Percentiles rank a stretch among this genome's conserved stretches.
Evolutionary conservation across 1,140 invertebrate species (phyloP).

Genomic region (Tetraneura akinire): DNA sequence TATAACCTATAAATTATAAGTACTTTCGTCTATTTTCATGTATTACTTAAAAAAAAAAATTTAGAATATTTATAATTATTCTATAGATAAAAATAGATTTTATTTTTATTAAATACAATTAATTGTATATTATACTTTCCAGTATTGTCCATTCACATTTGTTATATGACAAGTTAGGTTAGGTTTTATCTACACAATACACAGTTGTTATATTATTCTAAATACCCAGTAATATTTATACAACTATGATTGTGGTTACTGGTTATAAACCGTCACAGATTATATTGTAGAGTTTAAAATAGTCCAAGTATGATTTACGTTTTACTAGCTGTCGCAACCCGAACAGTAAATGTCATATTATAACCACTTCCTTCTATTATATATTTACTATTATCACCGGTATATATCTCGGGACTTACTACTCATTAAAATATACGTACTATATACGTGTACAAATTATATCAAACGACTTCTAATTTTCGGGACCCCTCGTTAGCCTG

Average conservation of each 20-base stretch:
- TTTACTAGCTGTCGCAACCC: too few relatives aligned
- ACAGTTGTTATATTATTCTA: neutral
- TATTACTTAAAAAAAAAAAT: too few relatives aligned
- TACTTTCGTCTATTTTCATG: too few relatives aligned
- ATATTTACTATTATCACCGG: neutral
- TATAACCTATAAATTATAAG: too few relatives aligned
- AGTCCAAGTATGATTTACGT: neutral
- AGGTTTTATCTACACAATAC: neutral
- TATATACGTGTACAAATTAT: constrained; percentile 15
- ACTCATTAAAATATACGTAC: constrained; percentile 11
- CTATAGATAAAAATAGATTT: neutral
- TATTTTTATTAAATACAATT: constrained; percentile 10
- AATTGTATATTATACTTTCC: too few relatives aligned
- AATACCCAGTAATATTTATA: neutral
- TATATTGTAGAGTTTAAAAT: neutral
- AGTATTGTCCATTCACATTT: too few relatives aligned
- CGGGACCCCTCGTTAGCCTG: neutral
- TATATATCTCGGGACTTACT: neutral
- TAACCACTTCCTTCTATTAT: neutral
- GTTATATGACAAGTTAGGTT: too few relatives aligned
- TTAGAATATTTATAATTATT: too few relatives aligned
- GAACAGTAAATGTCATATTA: neutral
- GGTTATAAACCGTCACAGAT: neutral
- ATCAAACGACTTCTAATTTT: constrained; percentile 25
- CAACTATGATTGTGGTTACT: neutral